Evolutionary conservation across 1,140 invertebrate genomes (phyloP).

Genomic region (Chlorops oryzae): DNA sequence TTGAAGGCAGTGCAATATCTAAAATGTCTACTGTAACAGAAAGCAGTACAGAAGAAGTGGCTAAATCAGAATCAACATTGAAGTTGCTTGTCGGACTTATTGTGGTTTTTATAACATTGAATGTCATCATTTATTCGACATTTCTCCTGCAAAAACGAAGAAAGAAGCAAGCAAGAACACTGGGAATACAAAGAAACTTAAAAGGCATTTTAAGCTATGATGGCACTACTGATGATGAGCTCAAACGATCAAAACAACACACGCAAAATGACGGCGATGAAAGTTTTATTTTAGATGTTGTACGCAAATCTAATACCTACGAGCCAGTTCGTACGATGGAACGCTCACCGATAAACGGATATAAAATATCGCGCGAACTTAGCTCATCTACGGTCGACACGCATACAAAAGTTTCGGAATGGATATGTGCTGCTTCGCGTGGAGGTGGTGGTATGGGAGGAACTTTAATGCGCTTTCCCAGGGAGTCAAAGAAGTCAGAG

Average conservation of each 20-base stretch:
- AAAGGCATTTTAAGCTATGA: slow-evolving; percentile 40
- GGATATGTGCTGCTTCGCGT: slow-evolving; percentile 60
- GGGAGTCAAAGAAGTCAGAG: slow-evolving; percentile 19
- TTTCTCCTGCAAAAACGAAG: slow-evolving; percentile 37
- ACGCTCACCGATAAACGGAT: slow-evolving; percentile 47
- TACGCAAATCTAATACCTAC: slow-evolving; percentile 50
- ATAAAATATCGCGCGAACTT: slow-evolving; percentile 62
- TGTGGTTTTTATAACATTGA: slow-evolving; percentile 73
- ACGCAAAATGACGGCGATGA: slow-evolving; percentile 44
- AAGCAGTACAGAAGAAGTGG: slow-evolving; percentile 21
- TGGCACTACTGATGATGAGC: slow-evolving; percentile 44
- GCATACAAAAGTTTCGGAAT: slow-evolving; percentile 75
- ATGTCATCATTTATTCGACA: slow-evolving; percentile 52
- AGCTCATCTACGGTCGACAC: slow-evolving; percentile 76
- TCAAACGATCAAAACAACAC: slow-evolving; percentile 32
- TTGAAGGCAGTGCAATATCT: too few relatives aligned
- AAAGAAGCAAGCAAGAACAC: slow-evolving; percentile 16
- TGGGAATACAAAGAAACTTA: slow-evolving; percentile 30
- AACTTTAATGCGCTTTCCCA: not conserved
- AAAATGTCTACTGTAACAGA: too few relatives aligned
- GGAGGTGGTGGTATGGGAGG: not conserved
- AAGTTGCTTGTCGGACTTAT: slow-evolving; percentile 71
- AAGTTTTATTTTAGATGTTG: slow-evolving; percentile 37
- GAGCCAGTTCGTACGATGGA: slow-evolving; percentile 51
- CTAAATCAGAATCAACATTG: slow-evolving; percentile 53